A percentile compares a stretch with the other conserved stretches of the same genome.
phyloP scores from a whole-genome alignment of 2,797 vertebrate genomes.

The Rhinogobio ventralis region DNA sequence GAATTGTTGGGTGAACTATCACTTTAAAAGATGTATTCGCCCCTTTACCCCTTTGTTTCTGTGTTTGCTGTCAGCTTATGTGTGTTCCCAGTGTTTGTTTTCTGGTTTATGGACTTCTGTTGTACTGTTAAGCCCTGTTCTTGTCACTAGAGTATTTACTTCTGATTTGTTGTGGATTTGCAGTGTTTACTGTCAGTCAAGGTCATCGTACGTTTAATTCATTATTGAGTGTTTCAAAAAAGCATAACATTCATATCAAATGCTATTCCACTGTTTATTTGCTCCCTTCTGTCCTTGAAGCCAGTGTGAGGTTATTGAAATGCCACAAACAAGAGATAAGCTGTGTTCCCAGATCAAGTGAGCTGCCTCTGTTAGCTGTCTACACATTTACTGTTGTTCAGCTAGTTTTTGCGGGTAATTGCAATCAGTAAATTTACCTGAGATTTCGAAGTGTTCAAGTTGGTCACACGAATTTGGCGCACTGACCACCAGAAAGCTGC shows the following conservation, averaged over 20 bases:
- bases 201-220: background rate
- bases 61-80: slow-evolving; percentile 19
- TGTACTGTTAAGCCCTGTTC: background rate
- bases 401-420: too few relatives aligned
- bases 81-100: slow-evolving; percentile 4
- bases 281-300: background rate
- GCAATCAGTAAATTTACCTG: background rate
- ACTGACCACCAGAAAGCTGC: background rate
- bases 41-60: background rate
- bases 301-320: background rate
- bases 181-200: slow-evolving; percentile 2
- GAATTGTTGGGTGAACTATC: too few relatives aligned
- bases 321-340: background rate
- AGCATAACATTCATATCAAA: background rate
- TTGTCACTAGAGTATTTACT: slow-evolving; percentile 24
- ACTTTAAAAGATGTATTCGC: background rate
- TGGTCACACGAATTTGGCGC: background rate
- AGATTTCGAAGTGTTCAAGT: background rate
- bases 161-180: slow-evolving; percentile 16
- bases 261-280: slow-evolving; percentile 13
- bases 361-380: background rate
- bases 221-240: slow-evolving; percentile 1
- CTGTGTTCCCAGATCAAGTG: background rate
- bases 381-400: background rate
- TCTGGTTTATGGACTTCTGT: background rate